A percentile compares a stretch with the other conserved stretches of the same genome.
Conservation (phyloP, 2,797 vertebrate genomes). For the Xenops minutus region DNA sequence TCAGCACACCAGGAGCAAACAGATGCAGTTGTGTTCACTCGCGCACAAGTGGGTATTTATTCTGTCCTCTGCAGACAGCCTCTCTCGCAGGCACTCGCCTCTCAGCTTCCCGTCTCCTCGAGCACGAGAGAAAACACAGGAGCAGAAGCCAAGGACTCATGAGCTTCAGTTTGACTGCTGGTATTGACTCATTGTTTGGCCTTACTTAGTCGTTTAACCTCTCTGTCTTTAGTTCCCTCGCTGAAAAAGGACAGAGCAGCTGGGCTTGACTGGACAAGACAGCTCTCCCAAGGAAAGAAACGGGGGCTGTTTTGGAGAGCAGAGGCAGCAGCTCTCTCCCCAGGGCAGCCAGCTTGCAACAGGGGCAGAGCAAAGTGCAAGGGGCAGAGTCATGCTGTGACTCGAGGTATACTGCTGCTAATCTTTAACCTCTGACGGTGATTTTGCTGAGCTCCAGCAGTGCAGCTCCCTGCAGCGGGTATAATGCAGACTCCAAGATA, state of each 20-base stretch:
- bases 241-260: not conserved
- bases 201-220: not conserved
- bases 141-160: conserved; percentile 16
- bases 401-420: not conserved
- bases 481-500: accelerated
- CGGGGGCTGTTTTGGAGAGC: not conserved
- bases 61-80: not conserved
- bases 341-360: not conserved
- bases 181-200: conserved; percentile 17
- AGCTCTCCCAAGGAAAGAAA: not conserved
- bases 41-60: conserved; percentile 25
- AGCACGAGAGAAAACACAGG: not conserved
- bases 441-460: not conserved
- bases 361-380: not conserved
- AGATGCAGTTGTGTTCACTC: not conserved
- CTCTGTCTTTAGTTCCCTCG: not conserved
- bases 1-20: not conserved
- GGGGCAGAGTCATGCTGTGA: not conserved
- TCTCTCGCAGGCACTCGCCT: not conserved
- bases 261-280: not conserved
- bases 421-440: not conserved
- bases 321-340: not conserved
- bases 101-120: not conserved
- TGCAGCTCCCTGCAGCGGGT: not conserved
- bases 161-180: not conserved